Percentiles rank a stretch among this genome's conserved stretches.
Conservation (phyloP, 2,888 invertebrate genomes). For the Rutpela maculata region DNA sequence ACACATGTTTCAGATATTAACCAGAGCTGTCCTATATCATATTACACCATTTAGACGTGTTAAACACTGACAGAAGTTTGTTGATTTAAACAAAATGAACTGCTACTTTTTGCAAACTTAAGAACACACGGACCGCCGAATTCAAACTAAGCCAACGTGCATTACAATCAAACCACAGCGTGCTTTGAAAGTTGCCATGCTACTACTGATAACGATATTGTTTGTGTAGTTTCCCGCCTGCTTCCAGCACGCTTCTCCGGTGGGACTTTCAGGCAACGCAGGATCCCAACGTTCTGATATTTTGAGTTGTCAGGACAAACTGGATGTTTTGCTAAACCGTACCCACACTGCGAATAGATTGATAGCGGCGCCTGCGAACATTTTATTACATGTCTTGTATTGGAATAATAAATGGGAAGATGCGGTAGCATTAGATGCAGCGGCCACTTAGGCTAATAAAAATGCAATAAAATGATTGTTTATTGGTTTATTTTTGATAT, state of each 20-base stretch:
- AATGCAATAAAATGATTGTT: neutral
- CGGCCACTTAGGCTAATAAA: neutral
- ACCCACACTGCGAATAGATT: constrained; percentile 18
- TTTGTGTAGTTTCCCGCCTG: constrained; percentile 30
- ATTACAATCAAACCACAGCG: constrained; percentile 4
- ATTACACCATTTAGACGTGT: constrained; percentile 7
- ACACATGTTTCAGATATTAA: constrained; percentile 1
- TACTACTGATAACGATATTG: constrained; percentile 16
- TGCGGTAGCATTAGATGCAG: neutral
- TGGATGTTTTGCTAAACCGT: constrained; percentile 16
- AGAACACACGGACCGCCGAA: no score
- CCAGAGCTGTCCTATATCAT: neutral
- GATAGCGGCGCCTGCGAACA: constrained; percentile 31
- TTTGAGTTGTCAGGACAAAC: constrained; percentile 35
- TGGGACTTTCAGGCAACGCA: constrained; percentile 18
- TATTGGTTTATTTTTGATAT: neutral
- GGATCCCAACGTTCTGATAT: constrained; percentile 12
- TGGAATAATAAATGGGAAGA: no score
- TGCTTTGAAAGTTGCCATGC: constrained; percentile 17
- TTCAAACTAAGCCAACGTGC: no score
- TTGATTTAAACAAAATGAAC: no score
- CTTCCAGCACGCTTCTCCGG: neutral
- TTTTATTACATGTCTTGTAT: constrained; percentile 4
- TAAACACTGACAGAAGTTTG: neutral
- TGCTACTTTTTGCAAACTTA: no score